Conservation (phyloP, 2,797 vertebrate species). For the Parauchenoglanis ngamensis region DNA sequence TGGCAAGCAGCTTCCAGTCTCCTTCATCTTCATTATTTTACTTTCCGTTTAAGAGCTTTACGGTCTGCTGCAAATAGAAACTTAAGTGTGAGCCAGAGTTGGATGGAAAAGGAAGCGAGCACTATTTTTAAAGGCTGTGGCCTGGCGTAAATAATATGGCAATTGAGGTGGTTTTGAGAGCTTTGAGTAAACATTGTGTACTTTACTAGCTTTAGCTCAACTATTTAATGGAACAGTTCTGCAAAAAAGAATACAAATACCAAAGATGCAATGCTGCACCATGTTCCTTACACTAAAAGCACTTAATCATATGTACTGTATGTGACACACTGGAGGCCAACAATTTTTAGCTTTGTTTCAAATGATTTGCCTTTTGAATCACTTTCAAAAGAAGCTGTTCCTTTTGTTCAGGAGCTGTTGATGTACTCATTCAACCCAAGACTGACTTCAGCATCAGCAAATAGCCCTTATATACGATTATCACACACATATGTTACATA, state of each 20-base stretch:
- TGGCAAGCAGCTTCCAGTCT: conserved; percentile 40
- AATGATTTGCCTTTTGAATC: neutral
- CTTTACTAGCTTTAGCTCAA: conserved; percentile 26
- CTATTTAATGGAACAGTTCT: neutral
- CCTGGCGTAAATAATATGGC: conserved; percentile 61
- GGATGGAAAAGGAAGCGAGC: conserved; percentile 57
- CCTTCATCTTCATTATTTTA: conserved; percentile 65
- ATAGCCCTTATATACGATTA: neutral
- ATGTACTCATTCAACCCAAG: neutral
- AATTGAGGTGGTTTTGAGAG: conserved; percentile 68
- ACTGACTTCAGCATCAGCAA: neutral
- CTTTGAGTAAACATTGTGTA: conserved; percentile 66
- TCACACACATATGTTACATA: neutral
- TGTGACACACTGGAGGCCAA: neutral
- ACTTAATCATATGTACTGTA: neutral
- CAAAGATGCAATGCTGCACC: neutral
- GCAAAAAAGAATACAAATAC: neutral
- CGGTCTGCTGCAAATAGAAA: conserved; percentile 64
- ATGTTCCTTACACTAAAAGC: neutral
- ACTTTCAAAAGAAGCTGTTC: neutral
- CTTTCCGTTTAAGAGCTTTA: conserved; percentile 68
- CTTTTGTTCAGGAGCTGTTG: neutral
- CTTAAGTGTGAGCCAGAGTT: conserved; percentile 56
- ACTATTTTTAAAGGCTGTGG: conserved; percentile 5
- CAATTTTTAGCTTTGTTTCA: neutral